phyloP scores from a whole-genome alignment of 1,140 invertebrate genomes.

The Drosophila ercepeae region DNA sequence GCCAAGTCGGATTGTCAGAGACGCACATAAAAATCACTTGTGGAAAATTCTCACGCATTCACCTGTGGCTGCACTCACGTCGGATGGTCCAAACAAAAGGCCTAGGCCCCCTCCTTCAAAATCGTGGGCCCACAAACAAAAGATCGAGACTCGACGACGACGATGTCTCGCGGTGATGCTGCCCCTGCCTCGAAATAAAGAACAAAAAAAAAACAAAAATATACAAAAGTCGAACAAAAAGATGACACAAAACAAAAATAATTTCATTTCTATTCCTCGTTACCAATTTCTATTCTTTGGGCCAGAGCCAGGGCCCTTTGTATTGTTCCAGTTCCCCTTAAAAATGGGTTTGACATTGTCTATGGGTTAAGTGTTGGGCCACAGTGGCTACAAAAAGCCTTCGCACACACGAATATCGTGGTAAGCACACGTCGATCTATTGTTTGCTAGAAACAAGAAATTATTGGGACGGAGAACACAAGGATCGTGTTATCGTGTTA shows the following conservation, averaged over 20 bases:
- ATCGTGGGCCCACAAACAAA: conserved; percentile 55
- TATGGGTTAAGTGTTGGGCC: conserved; percentile 64
- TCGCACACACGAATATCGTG: conserved; percentile 47
- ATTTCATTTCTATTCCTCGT: conserved; percentile 51
- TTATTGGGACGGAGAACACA: conserved; percentile 4
- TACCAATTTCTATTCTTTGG: conserved; percentile 54
- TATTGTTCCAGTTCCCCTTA: conserved; percentile 63
- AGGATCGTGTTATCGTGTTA: conserved; percentile 67
- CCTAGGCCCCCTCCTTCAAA: conserved; percentile 35
- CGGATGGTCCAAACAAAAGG: conserved; percentile 32
- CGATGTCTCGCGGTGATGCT: conserved; percentile 38
- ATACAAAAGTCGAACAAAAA: conserved; percentile 36
- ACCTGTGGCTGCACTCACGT: conserved; percentile 72
- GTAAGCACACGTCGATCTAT: conserved; percentile 72
- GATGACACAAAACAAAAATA: conserved; percentile 41
- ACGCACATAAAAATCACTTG: conserved; percentile 60
- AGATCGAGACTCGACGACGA: conserved; percentile 42
- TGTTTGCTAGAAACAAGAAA: conserved; percentile 28
- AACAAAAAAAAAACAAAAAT: conserved; percentile 11
- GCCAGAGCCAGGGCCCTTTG: conserved; percentile 15
- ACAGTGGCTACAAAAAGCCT: conserved; percentile 30
- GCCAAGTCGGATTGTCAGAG: conserved; percentile 17
- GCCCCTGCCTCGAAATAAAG: conserved; percentile 11
- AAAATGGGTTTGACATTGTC: conserved; percentile 78
- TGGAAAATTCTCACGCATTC: conserved; percentile 73